A percentile compares a stretch with the other conserved stretches of the same genome.
Evolutionary conservation across 2,797 vertebrate genomes (phyloP).

Genomic region (Tragelaphus oryx): DNA sequence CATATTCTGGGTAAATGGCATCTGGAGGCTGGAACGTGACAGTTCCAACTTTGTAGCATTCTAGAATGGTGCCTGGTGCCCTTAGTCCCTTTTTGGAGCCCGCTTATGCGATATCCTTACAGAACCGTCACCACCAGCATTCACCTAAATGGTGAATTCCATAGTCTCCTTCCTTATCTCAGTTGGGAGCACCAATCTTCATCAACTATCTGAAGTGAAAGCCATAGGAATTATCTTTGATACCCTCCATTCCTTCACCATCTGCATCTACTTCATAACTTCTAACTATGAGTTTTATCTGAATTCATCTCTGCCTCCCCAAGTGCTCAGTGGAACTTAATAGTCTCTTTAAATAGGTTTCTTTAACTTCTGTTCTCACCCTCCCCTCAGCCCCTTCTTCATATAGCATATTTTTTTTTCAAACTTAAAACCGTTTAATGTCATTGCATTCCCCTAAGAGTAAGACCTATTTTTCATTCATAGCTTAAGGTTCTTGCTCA

Average conservation of each 20-base stretch:
- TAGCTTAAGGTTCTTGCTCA: neutral
- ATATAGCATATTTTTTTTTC: neutral
- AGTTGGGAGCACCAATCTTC: neutral
- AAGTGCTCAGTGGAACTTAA: neutral
- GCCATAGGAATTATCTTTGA: neutral
- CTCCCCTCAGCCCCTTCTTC: neutral
- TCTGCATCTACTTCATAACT: neutral
- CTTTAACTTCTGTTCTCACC: neutral
- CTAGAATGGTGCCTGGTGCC: neutral
- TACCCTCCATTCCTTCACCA: neutral
- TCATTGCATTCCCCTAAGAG: neutral
- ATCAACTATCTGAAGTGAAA: neutral
- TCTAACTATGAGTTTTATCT: neutral
- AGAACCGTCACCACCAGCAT: neutral
- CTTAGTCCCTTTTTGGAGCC: neutral
- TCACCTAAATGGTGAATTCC: neutral
- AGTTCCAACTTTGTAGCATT: neutral
- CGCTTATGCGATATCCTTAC: neutral
- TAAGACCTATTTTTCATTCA: neutral
- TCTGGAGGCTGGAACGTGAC: neutral
- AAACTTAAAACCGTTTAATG: neutral
- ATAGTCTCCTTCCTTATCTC: neutral
- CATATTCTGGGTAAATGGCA: neutral
- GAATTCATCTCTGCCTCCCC: neutral
- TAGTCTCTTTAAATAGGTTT: neutral